A percentile compares a stretch with the other conserved stretches of the same genome.
These are phyloP conservation scores for Pemphredon lugubris DNA, from an alignment of 2,888 invertebrate genomes.

Conservation along the genomic window DNA sequence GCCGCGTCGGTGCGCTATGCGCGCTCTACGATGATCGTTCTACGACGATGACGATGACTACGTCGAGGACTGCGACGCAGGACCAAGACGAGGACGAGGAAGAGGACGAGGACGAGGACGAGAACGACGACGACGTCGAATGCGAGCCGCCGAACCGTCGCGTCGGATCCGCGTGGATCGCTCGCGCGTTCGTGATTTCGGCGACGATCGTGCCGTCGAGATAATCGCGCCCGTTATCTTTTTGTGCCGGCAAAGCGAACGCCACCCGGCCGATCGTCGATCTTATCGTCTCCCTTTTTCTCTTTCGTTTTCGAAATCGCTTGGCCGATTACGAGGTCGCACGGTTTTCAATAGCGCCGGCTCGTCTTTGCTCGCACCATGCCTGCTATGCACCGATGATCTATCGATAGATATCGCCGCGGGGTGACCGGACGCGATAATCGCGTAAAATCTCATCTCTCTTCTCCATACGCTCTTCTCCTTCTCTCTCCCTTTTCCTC, in stretches of 20 bases:
- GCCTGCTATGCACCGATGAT: not conserved
- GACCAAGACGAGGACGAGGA: too few relatives aligned
- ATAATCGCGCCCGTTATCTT: conserved; percentile 37
- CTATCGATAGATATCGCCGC: not conserved
- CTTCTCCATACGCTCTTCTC: too few relatives aligned
- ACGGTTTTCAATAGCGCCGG: conserved; percentile 1
- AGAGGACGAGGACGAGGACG: too few relatives aligned
- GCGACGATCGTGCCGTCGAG: conserved; percentile 13
- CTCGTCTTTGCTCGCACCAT: conserved; percentile 3
- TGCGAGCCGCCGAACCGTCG: too few relatives aligned
- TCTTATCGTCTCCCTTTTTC: conserved; percentile 28
- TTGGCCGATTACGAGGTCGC: conserved; percentile 17
- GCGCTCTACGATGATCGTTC: too few relatives aligned
- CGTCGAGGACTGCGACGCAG: too few relatives aligned
- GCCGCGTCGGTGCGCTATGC: not conserved
- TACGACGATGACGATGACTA: too few relatives aligned
- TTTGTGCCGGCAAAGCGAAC: conserved; percentile 4
- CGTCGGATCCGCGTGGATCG: too few relatives aligned
- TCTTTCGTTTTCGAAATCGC: conserved; percentile 11
- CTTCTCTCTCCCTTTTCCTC: too few relatives aligned
- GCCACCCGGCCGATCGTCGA: not conserved
- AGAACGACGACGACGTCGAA: too few relatives aligned
- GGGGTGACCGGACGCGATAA: not conserved
- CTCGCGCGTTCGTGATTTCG: too few relatives aligned
- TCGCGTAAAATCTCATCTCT: conserved; percentile 15